Percentiles rank a stretch among this genome's conserved stretches.
These are phyloP conservation scores for Cyclophora punctaria DNA, from an alignment of 2,888 invertebrate genomes.

Conservation along the genomic window DNA sequence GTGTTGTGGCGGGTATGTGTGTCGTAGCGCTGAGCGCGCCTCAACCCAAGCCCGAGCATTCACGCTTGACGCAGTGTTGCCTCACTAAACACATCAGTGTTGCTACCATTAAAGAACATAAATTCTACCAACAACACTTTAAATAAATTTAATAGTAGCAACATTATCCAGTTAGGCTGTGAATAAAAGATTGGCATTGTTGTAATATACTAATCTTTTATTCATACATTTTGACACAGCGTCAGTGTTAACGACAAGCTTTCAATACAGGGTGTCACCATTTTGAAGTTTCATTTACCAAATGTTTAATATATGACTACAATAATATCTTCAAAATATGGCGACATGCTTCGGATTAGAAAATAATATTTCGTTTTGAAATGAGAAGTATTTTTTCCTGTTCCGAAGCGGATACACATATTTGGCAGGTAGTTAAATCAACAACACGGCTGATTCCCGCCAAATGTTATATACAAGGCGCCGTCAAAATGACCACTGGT, in stretches of 20 bases:
- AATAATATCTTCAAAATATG: slow-evolving; percentile 29
- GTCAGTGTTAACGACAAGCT: slow-evolving; percentile 72
- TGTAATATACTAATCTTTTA: slow-evolving; percentile 19
- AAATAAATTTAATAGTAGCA: slow-evolving; percentile 4
- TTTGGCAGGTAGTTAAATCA: slow-evolving; percentile 59
- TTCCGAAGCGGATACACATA: slow-evolving; percentile 35
- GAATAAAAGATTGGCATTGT: slow-evolving; percentile 7
- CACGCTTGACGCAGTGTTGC: slow-evolving; percentile 64
- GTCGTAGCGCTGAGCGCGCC: slow-evolving; percentile 33
- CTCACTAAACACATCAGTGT: slow-evolving; percentile 23
- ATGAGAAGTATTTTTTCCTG: slow-evolving; percentile 13
- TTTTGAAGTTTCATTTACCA: slow-evolving; percentile 6
- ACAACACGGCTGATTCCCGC: slow-evolving; percentile 58
- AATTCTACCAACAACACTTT: background rate
- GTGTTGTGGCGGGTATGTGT: background rate
- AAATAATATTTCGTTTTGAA: slow-evolving; percentile 13
- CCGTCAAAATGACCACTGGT: slow-evolving; percentile 50
- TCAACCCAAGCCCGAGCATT: slow-evolving; percentile 74
- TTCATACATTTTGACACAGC: slow-evolving; percentile 40
- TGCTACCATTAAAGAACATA: slow-evolving; percentile 11
- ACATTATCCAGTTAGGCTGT: slow-evolving; percentile 8
- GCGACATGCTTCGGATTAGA: slow-evolving; percentile 28
- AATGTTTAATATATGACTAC: slow-evolving; percentile 4
- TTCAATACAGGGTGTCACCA: slow-evolving; percentile 66
- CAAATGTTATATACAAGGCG: slow-evolving; percentile 72